phyloP scores from a whole-genome alignment of 2,113 vertebrate genomes.

The Ammodytes dubius region DNA sequence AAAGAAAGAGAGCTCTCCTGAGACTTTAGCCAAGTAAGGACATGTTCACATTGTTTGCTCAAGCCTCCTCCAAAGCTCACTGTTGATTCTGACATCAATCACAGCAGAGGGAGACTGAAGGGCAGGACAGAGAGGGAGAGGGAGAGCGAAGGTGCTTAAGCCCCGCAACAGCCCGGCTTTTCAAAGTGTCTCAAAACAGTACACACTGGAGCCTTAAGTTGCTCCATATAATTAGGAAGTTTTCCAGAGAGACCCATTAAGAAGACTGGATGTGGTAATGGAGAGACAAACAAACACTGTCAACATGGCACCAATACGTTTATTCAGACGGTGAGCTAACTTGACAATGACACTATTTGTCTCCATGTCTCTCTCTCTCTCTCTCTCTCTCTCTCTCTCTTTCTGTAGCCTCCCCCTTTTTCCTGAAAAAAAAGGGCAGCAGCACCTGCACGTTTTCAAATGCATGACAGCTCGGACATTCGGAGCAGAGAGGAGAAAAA shows the following conservation, averaged over 20 bases:
- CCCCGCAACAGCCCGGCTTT: background rate
- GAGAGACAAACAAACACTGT: background rate
- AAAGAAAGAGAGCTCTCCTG: background rate
- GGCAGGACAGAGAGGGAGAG: conserved; percentile 7
- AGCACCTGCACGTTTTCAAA: conserved; percentile 60
- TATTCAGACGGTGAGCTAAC: background rate
- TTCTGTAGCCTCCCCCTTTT: conserved; percentile 8
- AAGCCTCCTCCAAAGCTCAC: conserved; percentile 28
- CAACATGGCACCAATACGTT: background rate
- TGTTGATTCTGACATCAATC: conserved; percentile 27
- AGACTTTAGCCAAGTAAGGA: conserved; percentile 67
- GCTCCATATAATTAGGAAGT: background rate
- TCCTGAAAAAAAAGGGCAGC: conserved; percentile 33
- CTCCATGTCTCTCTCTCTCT: background rate
- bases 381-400: background rate
- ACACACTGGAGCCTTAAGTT: background rate
- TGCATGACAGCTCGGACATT: conserved; percentile 37
- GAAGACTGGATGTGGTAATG: background rate
- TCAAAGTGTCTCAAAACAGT: background rate
- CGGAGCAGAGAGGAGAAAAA: conserved; percentile 20
- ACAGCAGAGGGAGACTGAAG: conserved; percentile 8
- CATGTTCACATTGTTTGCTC: conserved; percentile 55
- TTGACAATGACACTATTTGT: conserved; percentile 21
- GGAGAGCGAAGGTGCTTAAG: conserved; percentile 31
- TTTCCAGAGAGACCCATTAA: background rate